Base-by-base conservation (phyloP, 92 coral and sea anemone species). In the Diadumene lineata region DNA sequence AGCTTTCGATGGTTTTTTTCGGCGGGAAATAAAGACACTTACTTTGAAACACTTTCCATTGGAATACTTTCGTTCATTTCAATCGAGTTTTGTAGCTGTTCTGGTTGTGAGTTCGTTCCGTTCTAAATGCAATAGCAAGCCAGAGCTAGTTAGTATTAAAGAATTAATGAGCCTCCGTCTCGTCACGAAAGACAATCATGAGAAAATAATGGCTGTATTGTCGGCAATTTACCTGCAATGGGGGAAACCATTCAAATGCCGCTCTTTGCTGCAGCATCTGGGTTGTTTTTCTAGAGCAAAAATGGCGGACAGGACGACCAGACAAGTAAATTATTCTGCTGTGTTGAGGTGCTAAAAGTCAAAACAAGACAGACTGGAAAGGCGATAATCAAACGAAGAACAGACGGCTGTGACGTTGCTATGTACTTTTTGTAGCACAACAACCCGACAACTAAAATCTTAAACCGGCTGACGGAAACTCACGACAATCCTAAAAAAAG, bases 161-260 rank as follows among this genome's bases (percentile, higher is more conserved):
- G 93, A 88, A 88, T 88, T 88, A 88, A 89, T 85, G 88, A 89
- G 84, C 72, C 77, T 69, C 72, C 31, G 51, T 48, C 11, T 53
- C 30, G 94, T 89, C 94, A 89, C 90, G 94, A 64, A 89, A 89
- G 61, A 55, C 31, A 22, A 48, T 34, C 23, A 72, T 44, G 50
- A 64, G 50, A 70, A 55, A 31, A 26, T 27, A 34, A 70, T 30
- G 28, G 29, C 22, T 31, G 60, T 51, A 55, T 30, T 48, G 31
- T 18, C 17, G 55, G 46, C 75, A 24, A 53, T 70, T 51, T 70
- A 70, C 75, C 50, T 53, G 75, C 64, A 51, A 0, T 25, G 75
- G 31, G 18, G 28, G 26, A 70, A 70, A 23, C 75, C 64, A 70
- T 30, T 50, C 8, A 60, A 70, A 1, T 31, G 64, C 30, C 21